These are phyloP conservation scores for Zeuzera pyrina DNA, from an alignment of 2,888 invertebrate genomes.

Conservation along the genomic window DNA sequence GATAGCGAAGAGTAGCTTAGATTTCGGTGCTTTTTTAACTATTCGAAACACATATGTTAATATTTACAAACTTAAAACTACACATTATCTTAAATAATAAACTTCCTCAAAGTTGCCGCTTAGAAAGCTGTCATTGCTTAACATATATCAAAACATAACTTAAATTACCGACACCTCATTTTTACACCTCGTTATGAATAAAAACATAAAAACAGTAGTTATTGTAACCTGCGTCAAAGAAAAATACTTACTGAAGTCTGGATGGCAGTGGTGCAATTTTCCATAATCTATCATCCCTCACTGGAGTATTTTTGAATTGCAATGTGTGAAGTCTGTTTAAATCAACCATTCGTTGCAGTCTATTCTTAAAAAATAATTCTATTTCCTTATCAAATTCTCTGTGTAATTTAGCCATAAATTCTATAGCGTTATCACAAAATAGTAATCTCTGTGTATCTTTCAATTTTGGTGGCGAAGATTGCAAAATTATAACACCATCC, in stretches of 20 bases:
- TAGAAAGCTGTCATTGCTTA: too few species aligned
- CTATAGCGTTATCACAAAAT: constrained; percentile 69
- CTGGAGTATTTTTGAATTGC: constrained; percentile 53
- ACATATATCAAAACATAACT: too few species aligned
- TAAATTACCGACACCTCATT: too few species aligned
- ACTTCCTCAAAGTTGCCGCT: too few species aligned
- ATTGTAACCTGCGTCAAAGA: too few species aligned
- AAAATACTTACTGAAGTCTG: constrained; percentile 55
- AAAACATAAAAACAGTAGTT: too few species aligned
- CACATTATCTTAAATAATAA: too few species aligned
- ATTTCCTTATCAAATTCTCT: constrained; percentile 61
- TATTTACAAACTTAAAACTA: too few species aligned
- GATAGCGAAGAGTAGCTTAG: too few species aligned
- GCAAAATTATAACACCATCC: constrained; percentile 47
- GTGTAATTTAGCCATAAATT: constrained; percentile 70
- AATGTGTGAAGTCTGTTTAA: constrained; percentile 32
- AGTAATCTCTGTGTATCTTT: constrained; percentile 68
- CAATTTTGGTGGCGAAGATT: constrained; percentile 66
- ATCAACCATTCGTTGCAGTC: constrained; percentile 42
- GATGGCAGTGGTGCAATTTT: constrained; percentile 71
- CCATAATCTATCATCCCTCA: constrained; percentile 67
- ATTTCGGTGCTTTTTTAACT: too few species aligned
- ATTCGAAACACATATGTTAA: too few species aligned
- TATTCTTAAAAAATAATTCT: constrained; percentile 52
- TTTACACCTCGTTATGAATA: too few species aligned